Evolutionary conservation across 2,797 vertebrate genomes (phyloP).

Genomic region (Yasuhikotakia modesta): DNA sequence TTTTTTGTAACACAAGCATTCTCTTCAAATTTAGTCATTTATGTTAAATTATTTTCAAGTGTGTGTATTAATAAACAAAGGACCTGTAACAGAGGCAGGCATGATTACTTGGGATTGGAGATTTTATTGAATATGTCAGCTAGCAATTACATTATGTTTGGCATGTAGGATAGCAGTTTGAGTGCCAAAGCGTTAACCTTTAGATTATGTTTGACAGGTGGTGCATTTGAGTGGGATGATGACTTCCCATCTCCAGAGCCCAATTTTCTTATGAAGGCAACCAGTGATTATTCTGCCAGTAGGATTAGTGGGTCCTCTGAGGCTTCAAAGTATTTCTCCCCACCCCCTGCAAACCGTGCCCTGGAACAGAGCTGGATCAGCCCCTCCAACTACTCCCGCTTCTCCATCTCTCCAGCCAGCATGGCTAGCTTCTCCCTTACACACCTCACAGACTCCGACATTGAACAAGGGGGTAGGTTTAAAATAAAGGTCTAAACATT

Average conservation of each 20-base stretch:
- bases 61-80: no score
- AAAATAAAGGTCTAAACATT: background rate
- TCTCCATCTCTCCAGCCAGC: conserved; percentile 95
- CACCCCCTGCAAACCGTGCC: conserved; percentile 72
- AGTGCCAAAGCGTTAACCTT: background rate
- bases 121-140: no score
- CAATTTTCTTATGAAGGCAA: conserved; percentile 82
- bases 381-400: conserved; percentile 85
- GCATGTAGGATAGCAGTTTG: no score
- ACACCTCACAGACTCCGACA: conserved; percentile 93
- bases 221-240: conserved; percentile 97
- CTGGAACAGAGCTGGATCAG: conserved; percentile 84
- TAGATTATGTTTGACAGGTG: conserved; percentile 75
- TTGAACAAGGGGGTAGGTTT: conserved; percentile 92
- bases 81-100: no score
- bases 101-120: no score
- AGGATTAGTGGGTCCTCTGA: conserved; percentile 69
- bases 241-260: conserved; percentile 88
- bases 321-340: conserved; percentile 82
- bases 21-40: no score
- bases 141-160: no score
- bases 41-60: no score
- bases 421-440: conserved; percentile 94
- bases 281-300: conserved; percentile 73
- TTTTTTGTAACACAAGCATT: no score